Evolutionary conservation across 2,113 vertebrate genomes (phyloP).

Genomic region (Lasiurus borealis): DNA sequence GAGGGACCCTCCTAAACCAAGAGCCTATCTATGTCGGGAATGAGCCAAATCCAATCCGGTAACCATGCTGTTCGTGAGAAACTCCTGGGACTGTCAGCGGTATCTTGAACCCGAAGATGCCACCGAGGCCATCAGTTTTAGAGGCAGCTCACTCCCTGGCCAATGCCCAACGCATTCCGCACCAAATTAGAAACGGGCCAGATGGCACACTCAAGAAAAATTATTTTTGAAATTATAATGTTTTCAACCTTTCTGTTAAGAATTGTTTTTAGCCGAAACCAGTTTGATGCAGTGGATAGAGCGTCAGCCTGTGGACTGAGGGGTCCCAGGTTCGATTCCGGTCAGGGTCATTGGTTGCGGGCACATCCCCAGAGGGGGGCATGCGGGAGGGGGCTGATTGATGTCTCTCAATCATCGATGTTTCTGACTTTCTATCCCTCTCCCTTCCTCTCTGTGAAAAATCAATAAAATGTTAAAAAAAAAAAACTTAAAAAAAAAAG

Average conservation of each 20-base stretch:
- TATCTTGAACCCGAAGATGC: not conserved
- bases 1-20: not conserved
- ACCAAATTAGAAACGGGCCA: not conserved
- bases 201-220: not conserved
- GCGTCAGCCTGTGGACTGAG: too few relatives aligned
- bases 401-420: too few relatives aligned
- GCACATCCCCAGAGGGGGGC: too few relatives aligned
- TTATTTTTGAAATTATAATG: not conserved
- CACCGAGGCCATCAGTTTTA: not conserved
- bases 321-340: too few relatives aligned
- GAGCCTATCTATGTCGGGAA: not conserved
- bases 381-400: too few relatives aligned
- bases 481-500: too few relatives aligned
- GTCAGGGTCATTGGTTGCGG: too few relatives aligned
- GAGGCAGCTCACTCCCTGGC: not conserved
- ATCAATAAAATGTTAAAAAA: too few relatives aligned
- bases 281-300: too few relatives aligned
- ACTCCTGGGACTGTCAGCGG: not conserved
- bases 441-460: too few relatives aligned
- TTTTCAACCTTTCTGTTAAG: conserved; percentile 13
- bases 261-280: too few relatives aligned
- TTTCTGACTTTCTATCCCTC: too few relatives aligned
- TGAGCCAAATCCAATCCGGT: not conserved
- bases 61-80: not conserved
- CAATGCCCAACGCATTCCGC: not conserved